Evolutionary conservation across 2,797 vertebrate species (phyloP).

Genomic region (Sibirionetta formosa): DNA sequence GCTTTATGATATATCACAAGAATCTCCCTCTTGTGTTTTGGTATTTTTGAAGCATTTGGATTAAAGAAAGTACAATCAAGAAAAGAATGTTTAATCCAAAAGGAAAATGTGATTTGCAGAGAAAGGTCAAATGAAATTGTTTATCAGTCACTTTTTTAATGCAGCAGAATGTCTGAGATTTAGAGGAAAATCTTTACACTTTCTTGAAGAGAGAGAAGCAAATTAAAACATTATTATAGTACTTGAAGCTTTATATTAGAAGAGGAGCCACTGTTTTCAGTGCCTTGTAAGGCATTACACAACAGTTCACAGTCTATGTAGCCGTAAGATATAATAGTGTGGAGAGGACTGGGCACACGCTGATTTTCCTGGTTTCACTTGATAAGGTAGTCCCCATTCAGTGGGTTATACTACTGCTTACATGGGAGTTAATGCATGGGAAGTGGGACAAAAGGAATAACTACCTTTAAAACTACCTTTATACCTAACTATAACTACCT

Average conservation of each 20-base stretch:
- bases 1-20: neutral
- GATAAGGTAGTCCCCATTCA: neutral
- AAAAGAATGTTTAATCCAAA: neutral
- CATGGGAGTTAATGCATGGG: neutral
- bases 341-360: neutral
- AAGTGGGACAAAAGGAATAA: neutral
- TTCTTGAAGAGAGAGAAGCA: neutral
- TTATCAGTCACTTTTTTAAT: neutral
- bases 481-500: neutral
- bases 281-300: neutral
- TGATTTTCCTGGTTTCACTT: neutral
- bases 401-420: neutral
- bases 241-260: neutral
- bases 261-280: neutral
- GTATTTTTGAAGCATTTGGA: conserved; percentile 15
- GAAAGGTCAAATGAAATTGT: neutral
- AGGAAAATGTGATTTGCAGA: neutral
- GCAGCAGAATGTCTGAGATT: neutral
- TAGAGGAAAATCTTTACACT: neutral
- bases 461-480: neutral
- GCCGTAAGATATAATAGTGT: neutral
- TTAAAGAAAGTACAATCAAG: neutral
- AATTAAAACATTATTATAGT: neutral
- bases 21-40: neutral
- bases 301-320: neutral